Evolutionary conservation across 1,140 invertebrate genomes (phyloP).

Genomic region (Aphis gossypii): DNA sequence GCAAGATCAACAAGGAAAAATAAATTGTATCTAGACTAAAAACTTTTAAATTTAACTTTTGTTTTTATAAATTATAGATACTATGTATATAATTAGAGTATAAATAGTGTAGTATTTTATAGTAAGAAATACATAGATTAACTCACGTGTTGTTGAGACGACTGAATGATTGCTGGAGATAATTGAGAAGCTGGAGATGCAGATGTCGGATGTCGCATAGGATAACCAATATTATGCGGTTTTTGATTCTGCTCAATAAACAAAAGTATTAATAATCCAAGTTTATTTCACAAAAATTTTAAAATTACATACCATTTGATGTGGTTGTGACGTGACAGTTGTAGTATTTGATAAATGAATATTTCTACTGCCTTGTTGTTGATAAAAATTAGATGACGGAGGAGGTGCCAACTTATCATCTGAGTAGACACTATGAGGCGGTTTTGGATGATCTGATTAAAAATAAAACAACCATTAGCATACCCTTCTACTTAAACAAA

Average conservation of each 20-base stretch:
- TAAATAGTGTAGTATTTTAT: not conserved
- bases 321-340: not conserved
- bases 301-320: constrained; percentile 44
- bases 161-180: not conserved
- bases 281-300: not conserved
- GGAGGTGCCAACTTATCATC: constrained; percentile 20
- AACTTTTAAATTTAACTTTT: too few relatives aligned
- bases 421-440: not conserved
- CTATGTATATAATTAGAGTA: too few relatives aligned
- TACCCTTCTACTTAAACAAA: not conserved
- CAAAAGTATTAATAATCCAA: not conserved
- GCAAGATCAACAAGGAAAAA: too few relatives aligned
- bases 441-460: constrained; percentile 36
- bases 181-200: not conserved
- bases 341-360: constrained; percentile 12
- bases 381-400: not conserved
- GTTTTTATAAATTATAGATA: too few relatives aligned
- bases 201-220: not conserved
- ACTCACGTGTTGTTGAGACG: constrained; percentile 33
- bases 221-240: constrained; percentile 14
- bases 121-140: not conserved
- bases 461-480: not conserved
- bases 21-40: too few relatives aligned
- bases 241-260: constrained; percentile 16
- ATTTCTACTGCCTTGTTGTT: constrained; percentile 23